Evolutionary conservation across 2,113 vertebrate genomes (phyloP).

Genomic region (Crotalus tigris): DNA sequence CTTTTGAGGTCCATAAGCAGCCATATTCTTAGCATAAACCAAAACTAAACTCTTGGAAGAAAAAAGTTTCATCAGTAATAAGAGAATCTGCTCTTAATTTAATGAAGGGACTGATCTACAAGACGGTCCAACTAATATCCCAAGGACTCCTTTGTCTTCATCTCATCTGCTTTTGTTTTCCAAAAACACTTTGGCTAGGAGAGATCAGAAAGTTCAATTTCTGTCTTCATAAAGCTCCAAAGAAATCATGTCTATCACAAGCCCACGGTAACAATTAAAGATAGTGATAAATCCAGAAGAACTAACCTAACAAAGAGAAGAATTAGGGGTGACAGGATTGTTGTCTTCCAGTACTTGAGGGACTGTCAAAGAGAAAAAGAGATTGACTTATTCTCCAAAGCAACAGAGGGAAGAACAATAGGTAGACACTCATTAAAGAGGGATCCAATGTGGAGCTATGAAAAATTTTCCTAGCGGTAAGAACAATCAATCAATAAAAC

Average conservation of each 20-base stretch:
- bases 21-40: not conserved
- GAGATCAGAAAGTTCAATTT: not conserved
- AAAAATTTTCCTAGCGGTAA: no score
- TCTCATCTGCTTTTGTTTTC: not conserved
- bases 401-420: no score
- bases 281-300: not conserved
- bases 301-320: not conserved
- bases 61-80: not conserved
- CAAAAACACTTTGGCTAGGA: not conserved
- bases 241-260: not conserved
- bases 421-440: no score
- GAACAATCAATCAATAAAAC: no score
- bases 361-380: no score
- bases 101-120: not conserved
- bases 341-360: no score
- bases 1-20: not conserved
- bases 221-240: not conserved
- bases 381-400: no score
- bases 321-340: no score
- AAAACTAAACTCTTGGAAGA: not conserved
- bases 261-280: not conserved
- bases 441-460: no score
- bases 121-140: not conserved
- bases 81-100: rapidly evolving
- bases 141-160: not conserved